Conservation (phyloP, 2,797 vertebrate species). For the Dipus sagitta region DNA sequence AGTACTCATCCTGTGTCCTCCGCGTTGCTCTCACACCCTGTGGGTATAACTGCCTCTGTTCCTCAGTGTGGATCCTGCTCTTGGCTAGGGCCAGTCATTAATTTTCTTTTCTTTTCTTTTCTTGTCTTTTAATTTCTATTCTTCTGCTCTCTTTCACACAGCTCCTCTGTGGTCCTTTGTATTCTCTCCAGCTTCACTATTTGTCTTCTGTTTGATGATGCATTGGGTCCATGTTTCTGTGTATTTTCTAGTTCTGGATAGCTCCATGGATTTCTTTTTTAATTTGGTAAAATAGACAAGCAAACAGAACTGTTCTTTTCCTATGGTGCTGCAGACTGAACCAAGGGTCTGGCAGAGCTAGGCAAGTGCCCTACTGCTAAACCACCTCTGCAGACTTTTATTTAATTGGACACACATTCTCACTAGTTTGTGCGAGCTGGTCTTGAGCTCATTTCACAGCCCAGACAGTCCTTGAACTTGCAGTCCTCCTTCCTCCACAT, state of each 20-base stretch:
- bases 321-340: too few relatives aligned
- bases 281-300: too few relatives aligned
- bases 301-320: too few relatives aligned
- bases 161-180: too few relatives aligned
- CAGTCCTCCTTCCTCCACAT: neutral
- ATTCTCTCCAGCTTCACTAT: neutral
- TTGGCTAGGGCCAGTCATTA: accelerated
- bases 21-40: neutral
- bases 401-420: too few relatives aligned
- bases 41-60: accelerated
- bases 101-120: neutral
- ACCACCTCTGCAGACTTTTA: too few relatives aligned
- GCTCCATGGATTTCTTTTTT: neutral
- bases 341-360: too few relatives aligned
- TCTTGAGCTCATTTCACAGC: neutral
- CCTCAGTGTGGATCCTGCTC: accelerated
- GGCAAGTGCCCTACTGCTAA: too few relatives aligned
- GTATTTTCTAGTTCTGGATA: neutral
- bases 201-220: neutral
- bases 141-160: accelerated
- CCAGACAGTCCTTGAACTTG: neutral
- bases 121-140: neutral
- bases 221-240: neutral
- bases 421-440: too few relatives aligned
- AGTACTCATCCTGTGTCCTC: too few relatives aligned